Evolutionary conservation across 2,797 vertebrate genomes (phyloP).

Genomic region (Rhadinocentrus ornatus): DNA sequence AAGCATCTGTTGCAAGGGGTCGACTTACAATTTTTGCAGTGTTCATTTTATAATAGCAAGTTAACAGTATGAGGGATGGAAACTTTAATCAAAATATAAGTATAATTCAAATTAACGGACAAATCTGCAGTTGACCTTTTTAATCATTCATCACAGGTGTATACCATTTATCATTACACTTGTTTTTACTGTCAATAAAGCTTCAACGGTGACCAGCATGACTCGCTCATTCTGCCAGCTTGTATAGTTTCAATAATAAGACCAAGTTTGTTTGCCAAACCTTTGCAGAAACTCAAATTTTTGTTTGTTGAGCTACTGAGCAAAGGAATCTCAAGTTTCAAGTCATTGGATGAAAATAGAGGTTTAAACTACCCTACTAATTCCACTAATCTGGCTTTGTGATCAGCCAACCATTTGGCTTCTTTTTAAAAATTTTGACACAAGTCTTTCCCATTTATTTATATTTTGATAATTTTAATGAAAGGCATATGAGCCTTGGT

Average conservation of each 20-base stretch:
- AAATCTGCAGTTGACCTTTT: not conserved
- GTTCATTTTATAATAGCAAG: not conserved
- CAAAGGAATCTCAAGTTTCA: no score
- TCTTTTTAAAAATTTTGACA: no score
- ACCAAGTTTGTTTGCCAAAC: not conserved
- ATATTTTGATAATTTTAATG: no score
- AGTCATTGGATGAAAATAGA: no score
- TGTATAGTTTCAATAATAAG: not conserved
- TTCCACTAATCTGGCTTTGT: no score
- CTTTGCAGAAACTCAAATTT: no score
- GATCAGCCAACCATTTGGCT: no score
- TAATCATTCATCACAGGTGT: not conserved
- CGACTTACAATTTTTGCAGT: accelerated
- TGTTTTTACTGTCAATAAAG: not conserved
- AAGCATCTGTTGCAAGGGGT: conserved; percentile 5
- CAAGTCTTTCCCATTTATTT: no score
- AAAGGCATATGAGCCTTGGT: no score
- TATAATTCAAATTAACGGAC: not conserved
- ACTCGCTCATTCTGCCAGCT: not conserved
- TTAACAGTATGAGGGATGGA: not conserved
- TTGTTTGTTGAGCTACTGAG: not conserved
- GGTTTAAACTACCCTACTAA: no score
- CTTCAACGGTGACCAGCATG: not conserved
- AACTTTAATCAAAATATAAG: no score
- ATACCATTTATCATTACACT: not conserved